Evolutionary conservation across 2,113 vertebrate genomes (phyloP).

Genomic region (Xiphophorus maculatus): DNA sequence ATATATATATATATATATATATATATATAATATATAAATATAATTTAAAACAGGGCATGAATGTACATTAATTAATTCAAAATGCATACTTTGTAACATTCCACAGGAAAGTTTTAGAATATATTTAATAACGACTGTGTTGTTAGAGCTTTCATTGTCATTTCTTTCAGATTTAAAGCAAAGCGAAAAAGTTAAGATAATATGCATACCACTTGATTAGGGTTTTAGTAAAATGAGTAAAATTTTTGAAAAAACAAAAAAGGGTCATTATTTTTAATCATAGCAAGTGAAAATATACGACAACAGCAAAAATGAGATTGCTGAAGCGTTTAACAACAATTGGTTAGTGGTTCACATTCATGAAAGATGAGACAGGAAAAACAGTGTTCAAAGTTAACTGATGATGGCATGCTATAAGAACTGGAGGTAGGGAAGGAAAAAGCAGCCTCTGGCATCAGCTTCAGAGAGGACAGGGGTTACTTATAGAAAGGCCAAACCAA

Average conservation of each 20-base stretch:
- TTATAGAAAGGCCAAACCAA: conserved; percentile 62
- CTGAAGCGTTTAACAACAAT: neutral
- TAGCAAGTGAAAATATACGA: neutral
- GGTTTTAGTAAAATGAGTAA: neutral
- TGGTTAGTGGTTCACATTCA: conserved; percentile 17
- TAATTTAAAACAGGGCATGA: too few relatives aligned
- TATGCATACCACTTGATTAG: neutral
- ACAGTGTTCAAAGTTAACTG: conserved; percentile 29
- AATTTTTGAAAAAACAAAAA: conserved; percentile 11
- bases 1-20: too few relatives aligned
- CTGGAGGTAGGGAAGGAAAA: conserved; percentile 66
- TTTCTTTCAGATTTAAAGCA: conserved; percentile 1
- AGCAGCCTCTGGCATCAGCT: conserved; percentile 99
- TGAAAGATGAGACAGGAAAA: conserved; percentile 28
- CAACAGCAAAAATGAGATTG: neutral
- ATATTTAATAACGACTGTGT: neutral
- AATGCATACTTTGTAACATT: too few relatives aligned
- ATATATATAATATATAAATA: too few relatives aligned
- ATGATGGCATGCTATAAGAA: conserved; percentile 62
- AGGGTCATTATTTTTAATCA: conserved; percentile 2
- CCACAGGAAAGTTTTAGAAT: neutral
- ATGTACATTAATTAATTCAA: too few relatives aligned
- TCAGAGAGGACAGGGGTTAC: conserved; percentile 91
- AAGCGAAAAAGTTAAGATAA: neutral
- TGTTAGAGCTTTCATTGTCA: neutral